Evolutionary conservation across 1,140 invertebrate genomes (phyloP).

Genomic region (Neodiprion virginianus): DNA sequence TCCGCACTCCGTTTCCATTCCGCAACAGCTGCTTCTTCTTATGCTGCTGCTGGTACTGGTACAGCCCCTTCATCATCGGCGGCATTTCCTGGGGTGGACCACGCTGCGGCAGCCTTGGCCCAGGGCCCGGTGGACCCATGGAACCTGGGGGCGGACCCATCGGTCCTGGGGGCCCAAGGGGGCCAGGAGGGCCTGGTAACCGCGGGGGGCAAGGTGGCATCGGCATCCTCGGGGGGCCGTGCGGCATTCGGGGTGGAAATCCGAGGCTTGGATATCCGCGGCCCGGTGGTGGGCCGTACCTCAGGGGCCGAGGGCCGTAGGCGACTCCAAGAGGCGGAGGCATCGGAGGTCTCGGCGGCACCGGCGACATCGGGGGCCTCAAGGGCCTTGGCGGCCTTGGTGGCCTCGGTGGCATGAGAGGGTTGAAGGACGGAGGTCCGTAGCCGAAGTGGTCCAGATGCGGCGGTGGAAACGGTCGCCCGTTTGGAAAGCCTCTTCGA

Average conservation of each 20-base stretch:
- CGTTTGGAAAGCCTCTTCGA: neutral
- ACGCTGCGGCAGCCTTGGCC: slow-evolving; percentile 29
- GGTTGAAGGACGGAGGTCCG: slow-evolving; percentile 22
- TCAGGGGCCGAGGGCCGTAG: slow-evolving; percentile 30
- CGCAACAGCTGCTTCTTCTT: neutral
- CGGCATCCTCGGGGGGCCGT: slow-evolving; percentile 28
- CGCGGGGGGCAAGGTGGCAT: slow-evolving; percentile 26
- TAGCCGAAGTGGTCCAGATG: slow-evolving; percentile 29
- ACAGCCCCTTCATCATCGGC: slow-evolving; percentile 1
- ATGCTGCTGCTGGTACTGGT: neutral
- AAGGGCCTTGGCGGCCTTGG: slow-evolving; percentile 21
- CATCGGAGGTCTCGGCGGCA: slow-evolving; percentile 32
- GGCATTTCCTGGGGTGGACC: slow-evolving; percentile 13
- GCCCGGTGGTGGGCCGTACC: slow-evolving; percentile 20
- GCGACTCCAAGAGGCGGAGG: slow-evolving; percentile 34
- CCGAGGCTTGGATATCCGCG: slow-evolving; percentile 31
- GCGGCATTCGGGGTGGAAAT: slow-evolving; percentile 29
- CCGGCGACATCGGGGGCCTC: slow-evolving; percentile 21
- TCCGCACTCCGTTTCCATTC: neutral
- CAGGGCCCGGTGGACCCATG: slow-evolving; percentile 14
- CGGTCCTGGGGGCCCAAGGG: slow-evolving; percentile 15
- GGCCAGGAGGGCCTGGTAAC: slow-evolving; percentile 21
- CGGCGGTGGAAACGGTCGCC: slow-evolving; percentile 19
- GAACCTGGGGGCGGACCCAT: slow-evolving; percentile 9
- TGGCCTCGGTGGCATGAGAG: slow-evolving; percentile 29